phyloP scores from a whole-genome alignment of 1,140 invertebrate species.

The Drepana arcuata region DNA sequence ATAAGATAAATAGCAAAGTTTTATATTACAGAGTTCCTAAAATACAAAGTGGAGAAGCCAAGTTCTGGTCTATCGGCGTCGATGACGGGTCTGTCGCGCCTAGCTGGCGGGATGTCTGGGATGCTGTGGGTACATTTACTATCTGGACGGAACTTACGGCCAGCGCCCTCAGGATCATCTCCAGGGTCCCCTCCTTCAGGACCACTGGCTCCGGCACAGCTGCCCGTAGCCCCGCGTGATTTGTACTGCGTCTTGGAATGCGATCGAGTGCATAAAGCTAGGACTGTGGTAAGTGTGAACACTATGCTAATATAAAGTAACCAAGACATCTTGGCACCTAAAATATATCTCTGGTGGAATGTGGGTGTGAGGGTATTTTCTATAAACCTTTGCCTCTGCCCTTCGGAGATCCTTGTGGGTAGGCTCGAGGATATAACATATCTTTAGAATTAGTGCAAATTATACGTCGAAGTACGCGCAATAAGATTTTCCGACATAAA shows the following conservation, averaged over 20 bases:
- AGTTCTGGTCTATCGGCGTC: slow-evolving; percentile 64
- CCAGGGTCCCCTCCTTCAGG: slow-evolving; percentile 75
- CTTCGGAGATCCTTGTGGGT: too few relatives aligned
- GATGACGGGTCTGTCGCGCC: slow-evolving; percentile 59
- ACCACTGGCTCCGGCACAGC: slow-evolving; percentile 44
- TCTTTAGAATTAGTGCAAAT: too few relatives aligned
- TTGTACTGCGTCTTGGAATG: slow-evolving; percentile 98
- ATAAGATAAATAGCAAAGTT: too few relatives aligned
- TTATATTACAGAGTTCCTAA: slow-evolving; percentile 82
- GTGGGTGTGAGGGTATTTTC: too few relatives aligned
- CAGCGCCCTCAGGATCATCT: slow-evolving; percentile 79
- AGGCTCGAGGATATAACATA: too few relatives aligned
- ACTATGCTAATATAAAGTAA: too few relatives aligned
- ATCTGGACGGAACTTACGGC: slow-evolving; percentile 89
- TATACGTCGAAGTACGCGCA: too few relatives aligned
- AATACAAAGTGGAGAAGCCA: slow-evolving; percentile 92
- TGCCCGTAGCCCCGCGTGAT: slow-evolving; percentile 81
- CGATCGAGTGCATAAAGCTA: slow-evolving; percentile 96
- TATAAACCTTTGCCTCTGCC: too few relatives aligned
- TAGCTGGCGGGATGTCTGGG: slow-evolving; percentile 82
- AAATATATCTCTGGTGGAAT: too few relatives aligned
- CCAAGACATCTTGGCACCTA: too few relatives aligned
- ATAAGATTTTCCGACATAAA: too few relatives aligned
- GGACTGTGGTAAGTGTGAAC: slow-evolving; percentile 83
- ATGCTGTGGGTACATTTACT: slow-evolving; percentile 93